phyloP scores from a whole-genome alignment of 2,888 invertebrate genomes.

The Caenorhabditis sp. region DNA sequence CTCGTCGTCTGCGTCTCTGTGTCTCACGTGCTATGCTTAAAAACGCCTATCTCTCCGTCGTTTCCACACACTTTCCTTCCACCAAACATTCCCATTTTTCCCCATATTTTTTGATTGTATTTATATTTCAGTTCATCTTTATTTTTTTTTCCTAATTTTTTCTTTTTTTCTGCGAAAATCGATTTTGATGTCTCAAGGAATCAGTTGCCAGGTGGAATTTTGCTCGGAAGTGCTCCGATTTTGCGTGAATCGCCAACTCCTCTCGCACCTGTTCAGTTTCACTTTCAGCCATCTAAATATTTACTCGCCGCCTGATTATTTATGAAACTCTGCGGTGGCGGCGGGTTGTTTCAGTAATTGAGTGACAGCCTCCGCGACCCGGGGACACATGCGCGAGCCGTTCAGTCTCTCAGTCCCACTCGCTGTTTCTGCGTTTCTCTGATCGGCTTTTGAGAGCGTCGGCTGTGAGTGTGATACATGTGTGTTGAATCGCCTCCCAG shows the following conservation, averaged over 20 bases:
- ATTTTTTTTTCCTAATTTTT: slow-evolving; percentile 24
- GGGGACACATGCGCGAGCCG: not conserved
- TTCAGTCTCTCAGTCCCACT: not conserved
- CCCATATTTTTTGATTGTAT: slow-evolving; percentile 20
- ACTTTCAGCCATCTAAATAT: too few species aligned
- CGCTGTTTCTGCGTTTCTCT: slow-evolving; percentile 10
- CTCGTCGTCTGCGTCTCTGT: slow-evolving; percentile 53
- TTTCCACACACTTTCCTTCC: slow-evolving; percentile 60
- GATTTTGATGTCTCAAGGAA: not conserved
- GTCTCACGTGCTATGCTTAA: not conserved
- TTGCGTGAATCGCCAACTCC: too few species aligned
- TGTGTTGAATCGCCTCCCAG: not conserved
- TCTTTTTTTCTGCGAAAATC: not conserved
- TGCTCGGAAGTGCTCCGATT: too few species aligned
- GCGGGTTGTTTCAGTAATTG: not conserved
- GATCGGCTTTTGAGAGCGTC: not conserved
- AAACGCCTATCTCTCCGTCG: slow-evolving; percentile 56
- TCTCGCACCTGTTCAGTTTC: too few species aligned
- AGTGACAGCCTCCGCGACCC: not conserved
- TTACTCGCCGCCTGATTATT: not conserved
- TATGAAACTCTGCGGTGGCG: not conserved
- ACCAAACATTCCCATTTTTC: slow-evolving; percentile 32
- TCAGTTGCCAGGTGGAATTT: slow-evolving; percentile 25
- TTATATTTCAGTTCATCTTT: slow-evolving; percentile 34
- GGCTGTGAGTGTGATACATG: not conserved